Evolutionary conservation across 2,888 invertebrate genomes (phyloP), one percentile per base, ranked within the genome.

Genomic region (Volucella bombylans): DNA sequence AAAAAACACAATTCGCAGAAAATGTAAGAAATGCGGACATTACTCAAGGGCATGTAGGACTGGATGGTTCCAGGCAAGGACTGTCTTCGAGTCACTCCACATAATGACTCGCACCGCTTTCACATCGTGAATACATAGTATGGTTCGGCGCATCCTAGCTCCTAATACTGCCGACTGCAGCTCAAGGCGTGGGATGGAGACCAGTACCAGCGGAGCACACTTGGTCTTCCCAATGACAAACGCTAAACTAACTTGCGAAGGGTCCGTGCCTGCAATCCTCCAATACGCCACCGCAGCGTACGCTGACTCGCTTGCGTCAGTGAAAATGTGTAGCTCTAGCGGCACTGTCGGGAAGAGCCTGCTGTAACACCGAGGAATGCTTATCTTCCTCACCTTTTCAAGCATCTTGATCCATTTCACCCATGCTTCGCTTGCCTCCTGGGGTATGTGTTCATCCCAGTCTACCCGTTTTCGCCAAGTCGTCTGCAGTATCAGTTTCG

Each of bases 71-170:
- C 85, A 87, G 4, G 71, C 55, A 14, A 87, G 38, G 6, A 83
- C 81, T 1, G 86, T 82, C 47, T 72, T 80, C 4, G 82, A 87
- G 61, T 83, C 86, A 9, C 68, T 82, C 79, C 82, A 86, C 14
- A 78, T 69, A 2, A 68, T 11, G 2, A 39, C 11, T 4, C 55
- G 55, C 4, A 10, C 10, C 11, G 77, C 55, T 15, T 18, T 18
- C 10, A 82, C 54, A 38, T 74, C 45, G 14, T 82, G 85, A 10
- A 52, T 59, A 2, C 38, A 1, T 4, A 68, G 14, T n/a, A 78
- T 52, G 18, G 43, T 14, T 12, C 67, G 47, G 0, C 64, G 52
- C 11, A 83, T 31, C 12, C 81, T 55, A 11, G 61, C 54, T 10
- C 65, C 78, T 10, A 81, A n/a, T 39, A 85, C 83, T 6, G 86